Conservation (phyloP, 23 tunicate species). For the Phallusia fumigata region DNA sequence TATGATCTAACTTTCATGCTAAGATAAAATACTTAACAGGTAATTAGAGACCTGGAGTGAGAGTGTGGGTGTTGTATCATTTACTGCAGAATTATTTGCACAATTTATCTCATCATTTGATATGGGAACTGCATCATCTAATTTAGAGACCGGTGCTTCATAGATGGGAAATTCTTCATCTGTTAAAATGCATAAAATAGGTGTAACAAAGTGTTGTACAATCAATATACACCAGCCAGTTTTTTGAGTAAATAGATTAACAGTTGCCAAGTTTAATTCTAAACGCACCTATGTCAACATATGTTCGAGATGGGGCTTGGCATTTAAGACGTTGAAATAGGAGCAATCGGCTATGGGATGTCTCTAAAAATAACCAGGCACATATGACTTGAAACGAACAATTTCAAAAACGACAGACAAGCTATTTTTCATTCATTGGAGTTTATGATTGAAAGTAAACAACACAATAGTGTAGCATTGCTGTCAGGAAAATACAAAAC, state of each 20-base stretch:
- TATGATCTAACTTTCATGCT: no score
- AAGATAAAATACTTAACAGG: not conserved
- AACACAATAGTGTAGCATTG: no score
- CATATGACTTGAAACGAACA: not conserved
- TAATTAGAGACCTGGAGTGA: not conserved
- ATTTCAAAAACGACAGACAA: no score
- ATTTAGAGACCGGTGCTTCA: not conserved
- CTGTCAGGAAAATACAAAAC: no score
- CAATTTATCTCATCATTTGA: no score
- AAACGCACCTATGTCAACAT: not conserved
- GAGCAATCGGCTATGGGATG: not conserved
- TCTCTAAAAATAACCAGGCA: not conserved
- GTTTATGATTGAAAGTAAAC: no score
- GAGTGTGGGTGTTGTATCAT: not conserved
- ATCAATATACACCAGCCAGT: not conserved
- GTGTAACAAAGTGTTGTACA: not conserved
- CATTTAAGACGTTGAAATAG: conserved; percentile 5
- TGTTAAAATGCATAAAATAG: not conserved
- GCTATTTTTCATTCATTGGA: no score
- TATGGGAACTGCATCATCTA: no score
- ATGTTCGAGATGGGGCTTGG: not conserved
- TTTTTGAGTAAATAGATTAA: no score
- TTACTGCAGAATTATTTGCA: no score
- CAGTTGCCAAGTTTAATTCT: no score
- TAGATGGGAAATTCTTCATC: not conserved